Evolutionary conservation across 2,888 invertebrate species (phyloP).

Genomic region (Caenorhabditis uteleia): DNA sequence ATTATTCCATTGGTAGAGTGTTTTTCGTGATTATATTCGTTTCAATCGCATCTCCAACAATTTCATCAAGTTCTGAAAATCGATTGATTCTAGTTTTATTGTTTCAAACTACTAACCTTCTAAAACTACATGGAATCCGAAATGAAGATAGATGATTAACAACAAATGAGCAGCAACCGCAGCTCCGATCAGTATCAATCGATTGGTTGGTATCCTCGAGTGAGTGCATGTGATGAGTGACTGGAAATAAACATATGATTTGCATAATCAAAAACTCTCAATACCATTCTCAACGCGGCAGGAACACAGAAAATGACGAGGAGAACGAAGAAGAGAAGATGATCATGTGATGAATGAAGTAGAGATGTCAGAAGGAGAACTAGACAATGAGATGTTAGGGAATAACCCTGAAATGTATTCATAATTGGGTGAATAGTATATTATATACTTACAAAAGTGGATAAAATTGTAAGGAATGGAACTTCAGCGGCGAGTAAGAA

Average conservation of each 20-base stretch:
- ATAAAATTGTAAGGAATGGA: constrained; percentile 71
- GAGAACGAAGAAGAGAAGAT: constrained; percentile 71
- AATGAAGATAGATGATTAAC: constrained; percentile 73
- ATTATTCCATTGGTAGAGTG: constrained; percentile 11
- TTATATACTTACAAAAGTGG: constrained; percentile 70
- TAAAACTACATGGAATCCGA: constrained; percentile 73
- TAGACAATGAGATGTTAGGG: constrained; percentile 72
- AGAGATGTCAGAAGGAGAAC: constrained; percentile 71
- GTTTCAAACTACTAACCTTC: constrained; percentile 58
- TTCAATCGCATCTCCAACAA: constrained; percentile 38
- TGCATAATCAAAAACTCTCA: background rate
- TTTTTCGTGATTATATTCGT: constrained; percentile 15
- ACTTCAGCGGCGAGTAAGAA: constrained; percentile 71
- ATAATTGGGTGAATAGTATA: background rate
- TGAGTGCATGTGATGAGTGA: constrained; percentile 41
- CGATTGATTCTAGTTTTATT: background rate
- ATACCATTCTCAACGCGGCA: constrained; percentile 71
- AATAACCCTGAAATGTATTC: constrained; percentile 70
- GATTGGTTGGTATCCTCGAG: constrained; percentile 36
- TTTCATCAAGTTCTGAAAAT: constrained; percentile 41
- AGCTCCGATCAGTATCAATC: constrained; percentile 33
- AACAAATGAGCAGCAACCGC: constrained; percentile 70
- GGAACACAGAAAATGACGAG: constrained; percentile 71
- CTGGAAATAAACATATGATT: constrained; percentile 15
- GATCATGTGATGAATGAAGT: constrained; percentile 72